These are phyloP conservation scores for Cetoscarus ocellatus DNA, from an alignment of 2,797 vertebrate genomes.

Conservation along the genomic window DNA sequence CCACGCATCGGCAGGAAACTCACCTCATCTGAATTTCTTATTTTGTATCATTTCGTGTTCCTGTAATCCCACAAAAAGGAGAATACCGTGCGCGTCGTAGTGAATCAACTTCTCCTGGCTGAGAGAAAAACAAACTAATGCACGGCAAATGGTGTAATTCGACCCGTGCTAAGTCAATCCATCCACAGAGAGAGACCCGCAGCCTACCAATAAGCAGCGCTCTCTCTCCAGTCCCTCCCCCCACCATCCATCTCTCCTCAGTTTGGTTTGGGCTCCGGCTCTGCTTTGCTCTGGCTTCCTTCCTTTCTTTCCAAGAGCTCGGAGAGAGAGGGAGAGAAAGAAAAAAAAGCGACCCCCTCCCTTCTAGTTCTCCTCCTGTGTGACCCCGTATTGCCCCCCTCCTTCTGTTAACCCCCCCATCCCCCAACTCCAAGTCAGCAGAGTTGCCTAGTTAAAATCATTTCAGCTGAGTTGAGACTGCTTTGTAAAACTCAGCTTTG, in stretches of 20 bases:
- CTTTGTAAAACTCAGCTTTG: constrained; percentile 61
- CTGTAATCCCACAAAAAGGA: constrained; percentile 61
- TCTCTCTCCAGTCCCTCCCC: constrained; percentile 81
- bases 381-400: constrained; percentile 80
- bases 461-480: constrained; percentile 73
- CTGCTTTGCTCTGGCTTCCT: constrained; percentile 68
- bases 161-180: constrained; percentile 90
- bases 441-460: constrained; percentile 78
- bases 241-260: constrained; percentile 65
- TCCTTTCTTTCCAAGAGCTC: constrained; percentile 77
- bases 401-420: constrained; percentile 70
- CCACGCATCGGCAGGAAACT: constrained; percentile 71
- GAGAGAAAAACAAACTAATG: constrained; percentile 89
- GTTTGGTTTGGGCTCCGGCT: constrained; percentile 66
- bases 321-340: constrained; percentile 61
- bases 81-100: constrained; percentile 57
- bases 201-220: constrained; percentile 81
- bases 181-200: constrained; percentile 74
- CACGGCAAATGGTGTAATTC: constrained; percentile 90
- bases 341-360: constrained; percentile 61
- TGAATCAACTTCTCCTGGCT: constrained; percentile 79
- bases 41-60: constrained; percentile 67
- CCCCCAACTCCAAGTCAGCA: constrained; percentile 78
- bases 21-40: constrained; percentile 84
- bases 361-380: constrained; percentile 63